These are phyloP conservation scores for Anneissia japonica DNA, from an alignment of 35 echinoderm and acorn worm species.

Conservation along the genomic window DNA sequence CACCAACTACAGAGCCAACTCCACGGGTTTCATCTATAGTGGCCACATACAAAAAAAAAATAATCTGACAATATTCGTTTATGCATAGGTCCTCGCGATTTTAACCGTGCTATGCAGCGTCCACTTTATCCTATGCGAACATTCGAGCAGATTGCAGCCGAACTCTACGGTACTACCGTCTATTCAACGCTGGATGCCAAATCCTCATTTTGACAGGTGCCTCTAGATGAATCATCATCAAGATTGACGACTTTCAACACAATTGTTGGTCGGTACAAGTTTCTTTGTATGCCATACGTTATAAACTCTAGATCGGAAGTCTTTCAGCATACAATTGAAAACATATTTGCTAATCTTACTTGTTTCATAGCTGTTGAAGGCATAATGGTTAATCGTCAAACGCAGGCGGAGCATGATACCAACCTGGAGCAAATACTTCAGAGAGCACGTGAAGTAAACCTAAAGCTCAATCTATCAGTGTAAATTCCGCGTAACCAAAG, in stretches of 20 bases:
- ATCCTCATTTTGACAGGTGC: conserved; percentile 32
- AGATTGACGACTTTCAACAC: conserved; percentile 9
- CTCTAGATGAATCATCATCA: conserved; percentile 34
- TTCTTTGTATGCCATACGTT: no score
- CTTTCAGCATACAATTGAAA: conserved; percentile 22
- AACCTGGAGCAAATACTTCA: conserved; percentile 31
- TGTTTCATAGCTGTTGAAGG: conserved; percentile 27
- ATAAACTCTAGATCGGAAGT: conserved; percentile 37
- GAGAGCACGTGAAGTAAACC: conserved; percentile 14
- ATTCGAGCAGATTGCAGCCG: conserved; percentile 25
- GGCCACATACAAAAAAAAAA: conserved; percentile 30
- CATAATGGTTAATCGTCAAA: conserved; percentile 7
- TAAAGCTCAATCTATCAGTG: conserved; percentile 54
- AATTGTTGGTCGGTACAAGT: conserved; percentile 10
- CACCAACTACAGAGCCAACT: conserved; percentile 10
- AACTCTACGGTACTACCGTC: conserved; percentile 1
- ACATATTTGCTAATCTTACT: conserved; percentile 22
- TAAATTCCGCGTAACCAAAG: conserved; percentile 27
- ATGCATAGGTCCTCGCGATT: conserved; percentile 28
- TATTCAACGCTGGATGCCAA: conserved; percentile 27
- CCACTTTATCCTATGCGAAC: conserved; percentile 38
- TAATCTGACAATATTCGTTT: conserved; percentile 17
- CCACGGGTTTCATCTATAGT: conserved; percentile 47
- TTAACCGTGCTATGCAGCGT: conserved; percentile 39
- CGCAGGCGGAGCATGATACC: conserved; percentile 23